Evolutionary conservation across 1,140 invertebrate genomes (phyloP), one percentile per base, ranked within the genome.

Genomic region (Drosophila ambigua): DNA sequence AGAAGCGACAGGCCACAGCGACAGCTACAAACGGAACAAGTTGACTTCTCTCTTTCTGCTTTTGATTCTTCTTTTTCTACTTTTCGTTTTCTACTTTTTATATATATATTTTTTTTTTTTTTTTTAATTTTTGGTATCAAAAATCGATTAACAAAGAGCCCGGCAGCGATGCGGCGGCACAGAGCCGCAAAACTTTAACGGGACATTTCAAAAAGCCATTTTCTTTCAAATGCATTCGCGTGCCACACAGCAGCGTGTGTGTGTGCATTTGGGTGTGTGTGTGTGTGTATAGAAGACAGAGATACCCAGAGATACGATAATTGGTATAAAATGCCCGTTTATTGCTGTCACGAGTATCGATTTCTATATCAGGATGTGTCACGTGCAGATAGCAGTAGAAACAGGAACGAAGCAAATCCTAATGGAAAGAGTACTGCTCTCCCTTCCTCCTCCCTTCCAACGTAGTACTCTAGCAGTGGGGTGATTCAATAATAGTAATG

Each of bases 331-430:
- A 87, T 87, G 71, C 66, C 73, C 66, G 71, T 75, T 85, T 87
- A 85, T 79, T 85, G 83, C 83, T 74, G 82, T 85, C 82, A 87
- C 78, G 75, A 78, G 74, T 82, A 88, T 85, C 82, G 82, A 87
- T 85, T 85, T 87, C 82, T 85, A 79, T 76, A 82, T 85, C 83
- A 72, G 82, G 82, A 82, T 82, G 59, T 85, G 82, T 85, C 82
- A 85, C 82, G 82, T 85, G 82, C 77, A 82, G 69, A 72, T 46
- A 46, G 66, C 66, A 66, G 62, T 45, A 11, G 63, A 64, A 28
- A 23, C 43, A 7, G 15, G 28, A 61, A 73, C 48, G 60, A 74
- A 64, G 48, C n/a, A 52, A 78, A 71, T 71, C 55, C 60, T 28
- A 51, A 43, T 52, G 39, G 31, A 53, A 66, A 65, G 1, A 51